Evolutionary conservation across 2,113 vertebrate species (phyloP).

Genomic region (Charina bottae): DNA sequence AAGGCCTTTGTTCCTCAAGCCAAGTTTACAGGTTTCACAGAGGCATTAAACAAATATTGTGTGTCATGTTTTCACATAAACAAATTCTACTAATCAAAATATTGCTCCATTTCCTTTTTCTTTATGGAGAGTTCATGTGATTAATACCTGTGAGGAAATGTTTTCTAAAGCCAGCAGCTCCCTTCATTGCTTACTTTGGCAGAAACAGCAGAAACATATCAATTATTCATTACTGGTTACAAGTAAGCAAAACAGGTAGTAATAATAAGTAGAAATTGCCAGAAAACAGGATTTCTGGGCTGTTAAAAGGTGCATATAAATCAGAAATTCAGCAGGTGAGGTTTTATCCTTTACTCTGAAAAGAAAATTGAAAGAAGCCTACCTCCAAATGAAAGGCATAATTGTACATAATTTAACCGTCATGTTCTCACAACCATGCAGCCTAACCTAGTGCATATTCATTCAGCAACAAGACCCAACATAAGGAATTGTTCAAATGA

Average conservation of each 20-base stretch:
- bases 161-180: constrained; percentile 32
- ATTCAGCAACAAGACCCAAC: neutral
- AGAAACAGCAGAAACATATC: neutral
- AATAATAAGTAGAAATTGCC: neutral
- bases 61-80: constrained; percentile 75
- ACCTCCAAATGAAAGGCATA: neutral
- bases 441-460: neutral
- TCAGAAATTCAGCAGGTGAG: neutral
- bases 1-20: constrained; percentile 75
- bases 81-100: constrained; percentile 79
- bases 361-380: neutral
- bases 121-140: constrained; percentile 49
- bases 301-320: neutral
- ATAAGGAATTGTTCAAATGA: neutral
- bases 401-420: neutral
- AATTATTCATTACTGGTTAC: neutral
- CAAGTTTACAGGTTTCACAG: constrained; percentile 80
- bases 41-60: constrained; percentile 79
- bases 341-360: neutral
- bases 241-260: neutral
- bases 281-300: neutral
- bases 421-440: neutral
- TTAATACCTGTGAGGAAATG: constrained; percentile 59
- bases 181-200: constrained; percentile 4
- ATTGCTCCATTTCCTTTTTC: constrained; percentile 73